Percentiles rank a stretch among this genome's conserved stretches.
phyloP scores from a whole-genome alignment of 1,140 invertebrate genomes.

The Pteromalus puparum region DNA sequence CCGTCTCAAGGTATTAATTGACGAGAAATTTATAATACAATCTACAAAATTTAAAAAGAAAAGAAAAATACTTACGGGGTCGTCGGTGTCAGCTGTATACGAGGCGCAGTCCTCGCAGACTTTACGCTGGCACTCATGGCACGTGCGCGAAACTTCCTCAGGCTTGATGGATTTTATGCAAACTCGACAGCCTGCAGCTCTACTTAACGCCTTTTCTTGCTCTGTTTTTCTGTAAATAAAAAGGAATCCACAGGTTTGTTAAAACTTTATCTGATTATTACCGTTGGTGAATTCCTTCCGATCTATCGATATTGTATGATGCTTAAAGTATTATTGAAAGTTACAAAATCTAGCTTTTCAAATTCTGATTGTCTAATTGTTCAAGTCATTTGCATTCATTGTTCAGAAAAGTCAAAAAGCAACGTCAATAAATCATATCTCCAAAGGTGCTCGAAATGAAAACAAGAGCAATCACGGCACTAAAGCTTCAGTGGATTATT shows the following conservation, averaged over 20 bases:
- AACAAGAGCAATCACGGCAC: neutral
- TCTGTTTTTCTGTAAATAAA: slow-evolving; percentile 76
- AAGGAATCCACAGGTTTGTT: neutral
- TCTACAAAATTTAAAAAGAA: neutral
- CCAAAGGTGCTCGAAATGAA: neutral
- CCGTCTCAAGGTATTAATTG: neutral
- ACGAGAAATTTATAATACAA: neutral
- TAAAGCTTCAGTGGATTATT: neutral
- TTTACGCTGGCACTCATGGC: slow-evolving; percentile 90
- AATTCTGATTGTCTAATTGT: no score
- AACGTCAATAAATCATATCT: no score
- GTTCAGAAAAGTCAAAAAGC: no score
- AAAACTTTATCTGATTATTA: no score
- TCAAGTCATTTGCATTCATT: no score
- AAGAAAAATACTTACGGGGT: slow-evolving; percentile 79
- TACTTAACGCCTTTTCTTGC: slow-evolving; percentile 81
- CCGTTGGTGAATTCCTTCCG: no score
- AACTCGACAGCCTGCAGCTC: slow-evolving; percentile 87
- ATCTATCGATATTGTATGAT: no score
- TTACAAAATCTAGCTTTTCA: no score
- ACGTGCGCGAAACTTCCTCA: slow-evolving; percentile 88
- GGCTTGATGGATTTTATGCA: slow-evolving; percentile 91
- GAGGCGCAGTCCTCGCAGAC: slow-evolving; percentile 95
- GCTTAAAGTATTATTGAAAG: no score
- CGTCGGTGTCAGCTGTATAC: slow-evolving; percentile 87